Percentiles rank a stretch among this genome's conserved stretches.
Conservation (phyloP, 2,888 invertebrate species). For the Phyllotreta cruciferae region DNA sequence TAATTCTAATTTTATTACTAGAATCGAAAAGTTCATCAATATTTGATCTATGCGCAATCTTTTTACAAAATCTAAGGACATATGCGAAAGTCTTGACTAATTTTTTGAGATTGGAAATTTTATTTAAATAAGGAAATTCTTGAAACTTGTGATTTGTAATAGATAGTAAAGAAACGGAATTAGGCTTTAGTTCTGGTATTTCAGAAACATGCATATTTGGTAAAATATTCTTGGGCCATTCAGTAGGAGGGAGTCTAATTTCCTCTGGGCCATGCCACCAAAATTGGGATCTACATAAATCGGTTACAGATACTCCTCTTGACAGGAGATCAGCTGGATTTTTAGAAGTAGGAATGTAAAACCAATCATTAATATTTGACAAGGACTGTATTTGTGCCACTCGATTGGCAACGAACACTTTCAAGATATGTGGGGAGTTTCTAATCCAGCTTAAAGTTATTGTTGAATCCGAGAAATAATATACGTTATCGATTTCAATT, state of each 20-base stretch:
- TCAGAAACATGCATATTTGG: background rate
- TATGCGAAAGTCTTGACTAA: background rate
- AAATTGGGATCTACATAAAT: background rate
- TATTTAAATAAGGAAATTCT: background rate
- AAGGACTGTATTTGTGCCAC: conserved; percentile 33
- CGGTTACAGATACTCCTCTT: conserved; percentile 19
- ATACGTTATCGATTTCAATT: too few relatives aligned
- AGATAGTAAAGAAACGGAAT: background rate
- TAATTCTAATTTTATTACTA: too few relatives aligned
- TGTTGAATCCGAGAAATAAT: too few relatives aligned
- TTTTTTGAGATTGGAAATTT: conserved; percentile 14
- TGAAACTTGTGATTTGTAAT: background rate
- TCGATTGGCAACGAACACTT: conserved; percentile 38
- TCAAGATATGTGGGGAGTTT: background rate
- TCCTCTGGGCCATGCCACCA: conserved; percentile 13
- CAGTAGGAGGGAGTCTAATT: background rate
- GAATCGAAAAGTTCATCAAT: too few relatives aligned
- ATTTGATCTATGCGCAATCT: too few relatives aligned
- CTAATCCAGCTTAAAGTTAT: conserved; percentile 2
- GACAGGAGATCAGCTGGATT: conserved; percentile 37
- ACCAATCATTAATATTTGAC: conserved; percentile 28
- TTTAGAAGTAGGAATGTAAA: conserved; percentile 31
- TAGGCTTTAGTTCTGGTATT: background rate
- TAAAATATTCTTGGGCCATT: background rate
- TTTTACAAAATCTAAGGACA: too few relatives aligned